Conservation (phyloP, 2,888 invertebrate species). For the Latheticus oryzae region DNA sequence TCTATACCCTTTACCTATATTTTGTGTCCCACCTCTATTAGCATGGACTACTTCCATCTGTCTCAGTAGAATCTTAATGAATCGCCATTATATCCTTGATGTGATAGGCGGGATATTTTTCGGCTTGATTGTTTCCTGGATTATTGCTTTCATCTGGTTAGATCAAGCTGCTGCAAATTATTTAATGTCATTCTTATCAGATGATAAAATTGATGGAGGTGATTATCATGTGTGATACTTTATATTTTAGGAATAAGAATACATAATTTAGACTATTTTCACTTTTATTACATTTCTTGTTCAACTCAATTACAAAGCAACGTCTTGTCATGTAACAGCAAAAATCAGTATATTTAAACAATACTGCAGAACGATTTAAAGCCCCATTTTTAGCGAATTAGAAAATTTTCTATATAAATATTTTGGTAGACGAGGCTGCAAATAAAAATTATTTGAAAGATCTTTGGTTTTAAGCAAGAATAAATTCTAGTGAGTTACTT, state of each 20-base stretch:
- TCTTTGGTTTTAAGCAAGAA: slow-evolving; percentile 16
- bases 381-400: slow-evolving; percentile 39
- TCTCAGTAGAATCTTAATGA: slow-evolving; percentile 83
- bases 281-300: slow-evolving; percentile 38
- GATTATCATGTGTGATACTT: slow-evolving; percentile 73
- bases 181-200: slow-evolving; percentile 73
- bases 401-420: slow-evolving; percentile 51
- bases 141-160: slow-evolving; percentile 77
- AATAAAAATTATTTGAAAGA: slow-evolving; percentile 20
- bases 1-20: slow-evolving; percentile 71
- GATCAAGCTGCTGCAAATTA: slow-evolving; percentile 72
- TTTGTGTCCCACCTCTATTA: slow-evolving; percentile 74
- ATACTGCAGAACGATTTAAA: slow-evolving; percentile 25
- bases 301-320: slow-evolving; percentile 27
- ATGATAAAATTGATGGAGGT: slow-evolving; percentile 77
- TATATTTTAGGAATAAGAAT: slow-evolving; percentile 15
- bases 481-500: not conserved
- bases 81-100: slow-evolving; percentile 90
- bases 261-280: slow-evolving; percentile 11
- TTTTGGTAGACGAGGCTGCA: slow-evolving; percentile 52
- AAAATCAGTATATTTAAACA: slow-evolving; percentile 13
- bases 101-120: slow-evolving; percentile 79
- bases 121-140: slow-evolving; percentile 77
- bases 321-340: not conserved
- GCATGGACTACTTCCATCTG: slow-evolving; percentile 82